Evolutionary conservation across 1,140 invertebrate genomes (phyloP).

Genomic region (Drosophila suzukii): DNA sequence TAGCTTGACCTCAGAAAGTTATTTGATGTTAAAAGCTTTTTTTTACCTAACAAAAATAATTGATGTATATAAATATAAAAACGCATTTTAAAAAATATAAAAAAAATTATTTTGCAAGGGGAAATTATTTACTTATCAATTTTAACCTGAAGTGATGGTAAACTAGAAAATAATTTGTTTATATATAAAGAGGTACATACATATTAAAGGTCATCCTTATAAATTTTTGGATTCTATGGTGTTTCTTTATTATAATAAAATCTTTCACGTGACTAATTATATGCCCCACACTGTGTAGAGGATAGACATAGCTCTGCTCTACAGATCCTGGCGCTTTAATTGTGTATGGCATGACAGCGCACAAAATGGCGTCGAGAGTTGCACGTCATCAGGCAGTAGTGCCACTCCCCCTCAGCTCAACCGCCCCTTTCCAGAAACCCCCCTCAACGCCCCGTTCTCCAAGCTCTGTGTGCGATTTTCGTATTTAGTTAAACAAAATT

Average conservation of each 20-base stretch:
- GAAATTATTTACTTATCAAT: too few relatives aligned
- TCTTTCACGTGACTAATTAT: neutral
- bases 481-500: constrained; percentile 84
- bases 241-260: neutral
- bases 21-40: too few relatives aligned
- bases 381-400: constrained; percentile 73
- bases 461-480: constrained; percentile 68
- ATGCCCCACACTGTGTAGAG: neutral
- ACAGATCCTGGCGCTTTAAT: constrained; percentile 68
- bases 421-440: neutral
- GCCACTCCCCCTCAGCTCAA: constrained; percentile 3
- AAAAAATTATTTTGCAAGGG: too few relatives aligned
- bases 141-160: too few relatives aligned
- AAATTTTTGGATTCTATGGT: neutral
- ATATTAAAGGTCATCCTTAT: neutral
- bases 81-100: too few relatives aligned
- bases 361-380: constrained; percentile 81
- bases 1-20: too few relatives aligned
- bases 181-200: neutral
- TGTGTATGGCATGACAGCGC: constrained; percentile 81
- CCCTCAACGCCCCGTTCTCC: constrained; percentile 1
- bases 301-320: constrained; percentile 50
- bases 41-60: too few relatives aligned
- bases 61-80: too few relatives aligned
- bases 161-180: neutral